Percentiles rank a stretch among this genome's conserved stretches.
phyloP scores from a whole-genome alignment of 2,113 vertebrate species.

The Mustela nigripes region DNA sequence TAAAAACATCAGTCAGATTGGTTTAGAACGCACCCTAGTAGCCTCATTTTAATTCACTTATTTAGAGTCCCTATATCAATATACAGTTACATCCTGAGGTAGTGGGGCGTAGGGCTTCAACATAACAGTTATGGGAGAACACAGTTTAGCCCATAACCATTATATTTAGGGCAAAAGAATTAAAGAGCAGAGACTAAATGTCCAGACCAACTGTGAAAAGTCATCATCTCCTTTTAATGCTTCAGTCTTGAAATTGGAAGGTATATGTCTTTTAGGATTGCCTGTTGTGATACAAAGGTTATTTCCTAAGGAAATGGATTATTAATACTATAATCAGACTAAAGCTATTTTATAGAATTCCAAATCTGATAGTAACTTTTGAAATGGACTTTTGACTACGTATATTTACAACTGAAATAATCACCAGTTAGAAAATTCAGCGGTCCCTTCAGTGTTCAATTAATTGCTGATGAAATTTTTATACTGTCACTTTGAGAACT shows the following conservation, averaged over 20 bases:
- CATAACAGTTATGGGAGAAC: background rate
- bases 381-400: background rate
- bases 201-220: background rate
- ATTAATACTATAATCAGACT: background rate
- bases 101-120: background rate
- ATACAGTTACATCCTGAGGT: background rate
- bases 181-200: background rate
- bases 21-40: background rate
- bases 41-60: background rate
- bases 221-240: background rate
- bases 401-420: background rate
- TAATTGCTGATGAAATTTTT: background rate
- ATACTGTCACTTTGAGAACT: background rate
- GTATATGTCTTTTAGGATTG: background rate
- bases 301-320: background rate
- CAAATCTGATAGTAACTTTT: background rate
- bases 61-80: background rate
- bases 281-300: background rate
- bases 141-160: background rate
- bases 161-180: background rate
- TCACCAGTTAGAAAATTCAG: background rate
- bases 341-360: background rate
- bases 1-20: background rate
- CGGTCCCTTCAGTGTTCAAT: background rate
- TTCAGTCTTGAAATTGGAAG: background rate